These are phyloP conservation scores for Drosophila repletoides DNA, from an alignment of 1,140 invertebrate genomes.

Conservation along the genomic window DNA sequence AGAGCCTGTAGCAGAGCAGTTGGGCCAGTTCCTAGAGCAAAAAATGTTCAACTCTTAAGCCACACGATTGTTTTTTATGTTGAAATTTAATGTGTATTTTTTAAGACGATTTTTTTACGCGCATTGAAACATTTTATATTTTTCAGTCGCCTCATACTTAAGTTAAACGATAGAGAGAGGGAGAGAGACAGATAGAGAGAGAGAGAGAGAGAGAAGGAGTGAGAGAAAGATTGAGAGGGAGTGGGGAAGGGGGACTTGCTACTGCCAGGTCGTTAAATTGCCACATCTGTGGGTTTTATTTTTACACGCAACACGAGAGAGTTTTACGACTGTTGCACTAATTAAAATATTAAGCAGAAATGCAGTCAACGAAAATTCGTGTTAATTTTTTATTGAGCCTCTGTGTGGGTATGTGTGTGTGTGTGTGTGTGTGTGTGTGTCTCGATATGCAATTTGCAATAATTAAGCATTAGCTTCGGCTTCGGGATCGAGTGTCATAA, in stretches of 20 bases:
- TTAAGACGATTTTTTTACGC: constrained; percentile 58
- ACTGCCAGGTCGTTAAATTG: constrained; percentile 69
- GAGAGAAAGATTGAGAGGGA: no score
- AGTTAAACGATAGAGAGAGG: not conserved
- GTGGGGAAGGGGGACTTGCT: constrained; percentile 32
- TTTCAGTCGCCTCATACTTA: constrained; percentile 19
- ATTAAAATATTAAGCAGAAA: constrained; percentile 74
- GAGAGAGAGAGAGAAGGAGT: not conserved
- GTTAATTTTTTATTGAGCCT: constrained; percentile 61
- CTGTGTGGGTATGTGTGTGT: not conserved
- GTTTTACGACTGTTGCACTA: constrained; percentile 66
- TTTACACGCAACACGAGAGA: constrained; percentile 24
- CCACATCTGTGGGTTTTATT: constrained; percentile 44
- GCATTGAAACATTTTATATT: constrained; percentile 63
- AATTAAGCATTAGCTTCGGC: constrained; percentile 67
- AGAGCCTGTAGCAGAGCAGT: not conserved
- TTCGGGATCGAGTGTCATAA: constrained; percentile 8
- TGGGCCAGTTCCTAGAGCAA: constrained; percentile 11
- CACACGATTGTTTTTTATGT: constrained; percentile 41
- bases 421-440: no score
- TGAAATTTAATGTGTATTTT: constrained; percentile 65
- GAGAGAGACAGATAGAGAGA: no score
- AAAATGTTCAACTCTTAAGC: constrained; percentile 11
- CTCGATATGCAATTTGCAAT: constrained; percentile 73
- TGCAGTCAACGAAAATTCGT: constrained; percentile 55